phyloP scores from a whole-genome alignment of 2,113 vertebrate genomes.

The Corapipo altera region DNA sequence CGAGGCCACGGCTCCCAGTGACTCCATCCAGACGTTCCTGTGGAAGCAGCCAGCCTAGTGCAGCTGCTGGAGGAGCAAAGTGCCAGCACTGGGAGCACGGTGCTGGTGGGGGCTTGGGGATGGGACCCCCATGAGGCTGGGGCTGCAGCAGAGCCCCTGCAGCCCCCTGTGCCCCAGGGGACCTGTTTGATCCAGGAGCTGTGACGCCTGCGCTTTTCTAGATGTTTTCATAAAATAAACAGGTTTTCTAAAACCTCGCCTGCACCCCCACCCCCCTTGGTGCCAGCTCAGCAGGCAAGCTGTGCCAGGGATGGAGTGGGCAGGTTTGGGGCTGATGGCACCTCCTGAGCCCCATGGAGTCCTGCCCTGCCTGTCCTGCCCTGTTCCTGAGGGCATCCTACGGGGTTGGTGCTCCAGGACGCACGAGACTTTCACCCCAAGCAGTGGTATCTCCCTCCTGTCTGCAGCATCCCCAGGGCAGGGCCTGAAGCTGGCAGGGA shows the following conservation, averaged over 20 bases:
- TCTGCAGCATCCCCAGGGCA: background rate
- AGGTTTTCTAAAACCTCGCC: background rate
- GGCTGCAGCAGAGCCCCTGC: background rate
- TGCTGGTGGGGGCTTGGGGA: background rate
- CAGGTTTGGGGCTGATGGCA: background rate
- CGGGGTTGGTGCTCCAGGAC: background rate
- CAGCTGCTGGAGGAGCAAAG: background rate
- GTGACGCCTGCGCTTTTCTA: background rate
- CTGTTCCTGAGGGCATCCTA: background rate
- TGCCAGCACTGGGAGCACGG: fast-evolving
- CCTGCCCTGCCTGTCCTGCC: background rate
- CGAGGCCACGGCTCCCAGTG: slow-evolving; percentile 54
- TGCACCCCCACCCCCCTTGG: no score
- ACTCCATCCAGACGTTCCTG: slow-evolving; percentile 81
- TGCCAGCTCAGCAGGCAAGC: background rate
- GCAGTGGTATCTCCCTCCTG: background rate
- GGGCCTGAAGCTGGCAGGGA: background rate
- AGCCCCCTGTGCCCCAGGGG: background rate
- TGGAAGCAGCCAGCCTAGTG: slow-evolving; percentile 73
- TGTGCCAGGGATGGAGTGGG: background rate
- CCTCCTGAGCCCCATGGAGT: background rate
- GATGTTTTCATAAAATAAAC: slow-evolving; percentile 27
- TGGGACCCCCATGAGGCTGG: fast-evolving
- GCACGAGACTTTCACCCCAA: background rate
- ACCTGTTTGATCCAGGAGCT: background rate